A percentile compares a stretch with the other conserved stretches of the same genome.
Evolutionary conservation across 2,888 invertebrate genomes (phyloP).

Genomic region (Orthosia incerta): DNA sequence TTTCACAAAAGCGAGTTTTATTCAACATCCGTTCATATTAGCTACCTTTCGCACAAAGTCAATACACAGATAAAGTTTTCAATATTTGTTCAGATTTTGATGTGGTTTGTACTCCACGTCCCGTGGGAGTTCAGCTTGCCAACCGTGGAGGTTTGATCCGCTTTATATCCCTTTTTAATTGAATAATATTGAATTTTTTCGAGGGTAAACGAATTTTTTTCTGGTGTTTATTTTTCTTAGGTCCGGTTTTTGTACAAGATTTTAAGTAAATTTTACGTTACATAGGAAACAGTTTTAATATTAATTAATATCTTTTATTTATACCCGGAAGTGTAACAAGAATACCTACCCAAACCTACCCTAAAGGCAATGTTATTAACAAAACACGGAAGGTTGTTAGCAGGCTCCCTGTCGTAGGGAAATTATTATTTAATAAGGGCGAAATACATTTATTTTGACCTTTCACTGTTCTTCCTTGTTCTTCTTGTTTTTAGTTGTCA

Average conservation of each 20-base stretch:
- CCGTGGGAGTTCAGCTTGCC: background rate
- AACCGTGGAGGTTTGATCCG: constrained; percentile 5
- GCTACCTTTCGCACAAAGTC: background rate
- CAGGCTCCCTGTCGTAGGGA: background rate
- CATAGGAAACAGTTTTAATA: background rate
- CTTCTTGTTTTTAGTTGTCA: background rate
- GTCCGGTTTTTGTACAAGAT: background rate
- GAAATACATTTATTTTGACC: constrained; percentile 1
- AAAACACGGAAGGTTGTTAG: constrained; percentile 29
- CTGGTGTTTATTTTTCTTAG: background rate
- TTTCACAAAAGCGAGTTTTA: background rate
- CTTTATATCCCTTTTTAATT: constrained; percentile 1
- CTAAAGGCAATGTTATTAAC: constrained; percentile 20
- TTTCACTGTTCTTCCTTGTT: background rate
- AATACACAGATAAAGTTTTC: background rate
- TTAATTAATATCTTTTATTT: constrained; percentile 2
- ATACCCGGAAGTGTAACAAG: background rate
- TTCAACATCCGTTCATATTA: background rate
- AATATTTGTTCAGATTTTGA: background rate
- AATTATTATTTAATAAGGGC: constrained; percentile 34
- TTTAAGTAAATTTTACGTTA: background rate
- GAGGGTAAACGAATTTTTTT: background rate
- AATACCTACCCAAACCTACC: background rate
- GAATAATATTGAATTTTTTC: constrained; percentile 20
- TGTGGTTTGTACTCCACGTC: constrained; percentile 1